phyloP scores from a whole-genome alignment of 2,797 vertebrate species.

The Pelochelys cantorii region DNA sequence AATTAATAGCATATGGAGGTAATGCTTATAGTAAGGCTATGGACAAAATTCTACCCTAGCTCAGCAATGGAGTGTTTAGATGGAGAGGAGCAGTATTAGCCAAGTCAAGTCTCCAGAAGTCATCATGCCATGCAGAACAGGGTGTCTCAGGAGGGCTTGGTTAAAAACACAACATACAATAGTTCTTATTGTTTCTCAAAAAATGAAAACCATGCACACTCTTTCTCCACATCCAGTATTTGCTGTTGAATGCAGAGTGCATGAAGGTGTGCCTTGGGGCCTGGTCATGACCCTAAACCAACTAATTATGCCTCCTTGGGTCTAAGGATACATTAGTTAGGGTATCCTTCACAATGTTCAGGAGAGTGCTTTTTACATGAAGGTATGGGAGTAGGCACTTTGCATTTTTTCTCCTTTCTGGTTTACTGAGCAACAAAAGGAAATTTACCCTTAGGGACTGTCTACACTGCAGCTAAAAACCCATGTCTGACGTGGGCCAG shows the following conservation, averaged over 20 bases:
- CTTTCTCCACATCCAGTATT: background rate
- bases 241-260: background rate
- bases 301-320: background rate
- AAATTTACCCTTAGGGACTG: background rate
- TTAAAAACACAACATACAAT: background rate
- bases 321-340: rapidly evolving
- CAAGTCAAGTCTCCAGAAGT: background rate
- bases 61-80: background rate
- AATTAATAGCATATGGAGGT: background rate
- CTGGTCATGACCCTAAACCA: background rate
- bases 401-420: background rate
- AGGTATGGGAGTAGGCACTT: background rate
- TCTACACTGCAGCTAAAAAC: background rate
- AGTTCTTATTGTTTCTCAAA: background rate
- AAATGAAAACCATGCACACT: background rate
- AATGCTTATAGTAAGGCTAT: background rate
- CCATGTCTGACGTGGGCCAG: background rate
- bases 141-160: background rate
- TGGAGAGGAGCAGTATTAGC: background rate
- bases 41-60: conserved; percentile 21
- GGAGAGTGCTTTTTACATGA: background rate
- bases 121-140: background rate
- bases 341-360: background rate
- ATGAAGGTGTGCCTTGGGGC: background rate
- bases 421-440: background rate